Evolutionary conservation across 1,140 invertebrate species (phyloP), one percentile per base, ranked within the genome.

Genomic region (Calephelis virginiensis): DNA sequence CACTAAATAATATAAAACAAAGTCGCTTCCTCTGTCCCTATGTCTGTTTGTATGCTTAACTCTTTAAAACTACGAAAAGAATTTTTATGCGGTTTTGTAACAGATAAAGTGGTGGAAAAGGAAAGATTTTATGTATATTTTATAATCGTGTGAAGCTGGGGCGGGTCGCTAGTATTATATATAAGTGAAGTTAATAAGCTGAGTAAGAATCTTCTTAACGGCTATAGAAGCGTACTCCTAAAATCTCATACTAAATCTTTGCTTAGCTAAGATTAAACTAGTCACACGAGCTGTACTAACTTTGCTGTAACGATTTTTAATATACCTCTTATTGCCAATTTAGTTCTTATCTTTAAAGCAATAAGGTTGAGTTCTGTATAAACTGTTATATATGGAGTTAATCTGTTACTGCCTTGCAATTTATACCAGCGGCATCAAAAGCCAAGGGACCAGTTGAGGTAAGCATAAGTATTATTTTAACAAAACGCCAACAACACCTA

Each of bases 401-500:
- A 64, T 43, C 48, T 56, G 49, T 64, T 53, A 64, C 63, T 43
- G 38, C 49, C 37, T 64, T 12, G 63, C 63, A 53, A 56, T 64
- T 56, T 64, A 50, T 64, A 49, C 63, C 38, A 64, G 49, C 40
- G 61, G 61, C 63, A 12, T 64, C 63, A 56, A 53, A 50, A 64
- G 63, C 63, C 38, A 64, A 38, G 63, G 62, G 63, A 64, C 63
- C 49, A 14, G 48, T 64, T 53, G 37, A 49, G 49, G 63, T 40
- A 50, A 50, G 28, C 63, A 64, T 40, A 64, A 56, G 48, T 64
- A 64, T 64, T 43, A 64, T 64, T 64, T 64, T 64, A 56, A 53
- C 49, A 56, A 64, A 64, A 50, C 63, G 48, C 43, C 53, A 56
- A 64, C 49, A 50, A 49, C 50, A 11, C 61, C 6, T 47, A 13